These are phyloP conservation scores for Druceiella hillmani DNA, from an alignment of 2,888 invertebrate species.

Conservation along the genomic window DNA sequence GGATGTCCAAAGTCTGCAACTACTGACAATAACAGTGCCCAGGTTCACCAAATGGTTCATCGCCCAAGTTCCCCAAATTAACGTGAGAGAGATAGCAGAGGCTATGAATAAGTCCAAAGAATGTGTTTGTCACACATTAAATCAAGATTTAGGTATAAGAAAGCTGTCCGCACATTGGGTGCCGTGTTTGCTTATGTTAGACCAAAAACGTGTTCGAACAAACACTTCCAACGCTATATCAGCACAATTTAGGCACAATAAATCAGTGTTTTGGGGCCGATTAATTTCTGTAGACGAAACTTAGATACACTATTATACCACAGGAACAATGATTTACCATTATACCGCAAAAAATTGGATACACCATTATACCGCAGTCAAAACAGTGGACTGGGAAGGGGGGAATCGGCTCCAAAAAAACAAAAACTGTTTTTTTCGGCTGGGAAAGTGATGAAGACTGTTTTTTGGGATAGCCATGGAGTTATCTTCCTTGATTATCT, in stretches of 20 bases:
- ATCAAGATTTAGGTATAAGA: slow-evolving; percentile 21
- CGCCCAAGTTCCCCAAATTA: slow-evolving; percentile 17
- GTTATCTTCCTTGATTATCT: slow-evolving; percentile 1
- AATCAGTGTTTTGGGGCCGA: slow-evolving; percentile 17
- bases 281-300: slow-evolving; percentile 24
- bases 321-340: slow-evolving; percentile 15
- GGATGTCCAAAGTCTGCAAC: slow-evolving; percentile 18
- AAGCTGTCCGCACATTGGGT: slow-evolving; percentile 16
- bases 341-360: too few relatives aligned
- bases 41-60: slow-evolving; percentile 2
- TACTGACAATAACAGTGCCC: slow-evolving; percentile 10
- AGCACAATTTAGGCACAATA: too few relatives aligned
- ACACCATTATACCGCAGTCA: too few relatives aligned
- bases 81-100: slow-evolving; percentile 7
- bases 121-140: too few relatives aligned
- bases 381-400: slow-evolving; percentile 4
- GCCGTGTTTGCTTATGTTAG: slow-evolving; percentile 10
- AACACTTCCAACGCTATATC: too few relatives aligned
- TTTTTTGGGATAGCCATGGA: slow-evolving; percentile 4
- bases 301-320: slow-evolving; percentile 24
- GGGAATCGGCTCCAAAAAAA: too few relatives aligned
- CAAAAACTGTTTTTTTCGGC: slow-evolving; percentile 1
- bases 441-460: slow-evolving; percentile 1
- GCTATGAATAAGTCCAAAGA: slow-evolving; percentile 12
- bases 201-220: slow-evolving; percentile 15